Conservation (phyloP, 2,113 vertebrate species). For the Vombatus ursinus region DNA sequence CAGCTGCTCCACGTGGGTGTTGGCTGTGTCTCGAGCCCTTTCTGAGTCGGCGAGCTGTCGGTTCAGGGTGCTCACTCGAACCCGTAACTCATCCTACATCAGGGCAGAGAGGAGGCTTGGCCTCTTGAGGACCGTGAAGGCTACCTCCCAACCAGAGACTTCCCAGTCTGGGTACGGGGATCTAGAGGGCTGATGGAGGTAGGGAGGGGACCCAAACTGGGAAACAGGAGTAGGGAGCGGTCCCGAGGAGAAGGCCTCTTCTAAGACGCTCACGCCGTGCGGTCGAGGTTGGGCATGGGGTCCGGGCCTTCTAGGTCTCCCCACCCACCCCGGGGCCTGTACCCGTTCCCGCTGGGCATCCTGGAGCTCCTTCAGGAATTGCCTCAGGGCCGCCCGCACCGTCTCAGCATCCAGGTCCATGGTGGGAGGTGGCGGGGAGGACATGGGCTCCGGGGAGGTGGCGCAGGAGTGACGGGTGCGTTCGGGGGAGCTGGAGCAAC, state of each 20-base stretch:
- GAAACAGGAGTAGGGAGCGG: too few relatives aligned
- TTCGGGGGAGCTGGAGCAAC: constrained; percentile 81
- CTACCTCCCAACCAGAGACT: not conserved
- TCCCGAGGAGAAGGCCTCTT: not conserved
- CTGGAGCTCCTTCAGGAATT: constrained; percentile 92
- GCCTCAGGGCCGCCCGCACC: constrained; percentile 87
- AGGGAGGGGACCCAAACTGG: too few relatives aligned
- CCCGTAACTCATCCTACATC: constrained; percentile 87
- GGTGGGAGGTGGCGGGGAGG: constrained; percentile 52
- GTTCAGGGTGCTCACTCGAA: constrained; percentile 80
- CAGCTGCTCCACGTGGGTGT: constrained; percentile 84
- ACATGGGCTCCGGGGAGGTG: constrained; percentile 83
- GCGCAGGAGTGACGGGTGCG: constrained; percentile 78
- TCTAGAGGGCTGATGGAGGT: accelerated
- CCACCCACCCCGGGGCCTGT: not conserved
- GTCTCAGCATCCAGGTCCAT: constrained; percentile 89
- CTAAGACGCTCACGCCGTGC: not conserved
- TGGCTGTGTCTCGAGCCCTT: constrained; percentile 82
- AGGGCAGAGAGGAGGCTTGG: too few relatives aligned
- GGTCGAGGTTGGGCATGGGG: not conserved
- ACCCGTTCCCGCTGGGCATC: constrained; percentile 91
- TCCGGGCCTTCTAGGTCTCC: too few relatives aligned
- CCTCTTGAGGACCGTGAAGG: not conserved
- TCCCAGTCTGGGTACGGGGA: not conserved
- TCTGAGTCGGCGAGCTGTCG: constrained; percentile 86